phyloP scores from a whole-genome alignment of 2,797 vertebrate species.

The Valencia hispanica region DNA sequence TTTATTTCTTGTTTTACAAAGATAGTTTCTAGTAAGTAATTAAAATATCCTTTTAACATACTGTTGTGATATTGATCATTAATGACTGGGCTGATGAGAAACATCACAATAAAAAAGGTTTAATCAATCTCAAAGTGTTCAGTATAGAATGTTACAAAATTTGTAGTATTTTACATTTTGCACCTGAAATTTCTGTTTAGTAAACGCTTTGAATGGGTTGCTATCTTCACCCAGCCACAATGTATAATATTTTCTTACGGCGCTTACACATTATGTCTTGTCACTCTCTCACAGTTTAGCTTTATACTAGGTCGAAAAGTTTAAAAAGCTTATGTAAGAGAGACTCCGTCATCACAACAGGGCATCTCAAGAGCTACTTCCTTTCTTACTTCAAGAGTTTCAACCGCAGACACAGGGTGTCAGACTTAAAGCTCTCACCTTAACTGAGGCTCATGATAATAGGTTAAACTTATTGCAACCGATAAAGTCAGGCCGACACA shows the following conservation, averaged over 20 bases:
- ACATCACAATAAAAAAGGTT: neutral
- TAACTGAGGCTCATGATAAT: neutral
- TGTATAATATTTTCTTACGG: neutral
- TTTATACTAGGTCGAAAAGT: neutral
- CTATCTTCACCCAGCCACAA: neutral
- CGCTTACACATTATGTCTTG: neutral
- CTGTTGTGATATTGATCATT: too few relatives aligned
- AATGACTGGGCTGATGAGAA: too few relatives aligned
- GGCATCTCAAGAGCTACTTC: neutral
- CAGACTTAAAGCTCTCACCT: neutral
- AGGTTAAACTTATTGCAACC: neutral
- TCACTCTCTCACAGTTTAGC: neutral
- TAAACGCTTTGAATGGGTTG: too few relatives aligned
- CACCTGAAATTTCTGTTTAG: too few relatives aligned
- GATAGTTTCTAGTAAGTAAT: too few relatives aligned
- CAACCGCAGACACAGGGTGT: neutral
- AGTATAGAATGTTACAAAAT: neutral
- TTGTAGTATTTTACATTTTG: too few relatives aligned
- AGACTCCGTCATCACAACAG: neutral
- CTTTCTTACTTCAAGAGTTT: neutral
- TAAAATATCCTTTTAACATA: neutral
- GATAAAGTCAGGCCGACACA: neutral
- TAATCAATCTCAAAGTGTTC: neutral
- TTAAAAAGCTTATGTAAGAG: neutral
- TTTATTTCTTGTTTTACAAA: neutral